Evolutionary conservation across 2,888 invertebrate species (phyloP), one percentile per base, ranked within the genome.

Genomic region (Antitype chi): DNA sequence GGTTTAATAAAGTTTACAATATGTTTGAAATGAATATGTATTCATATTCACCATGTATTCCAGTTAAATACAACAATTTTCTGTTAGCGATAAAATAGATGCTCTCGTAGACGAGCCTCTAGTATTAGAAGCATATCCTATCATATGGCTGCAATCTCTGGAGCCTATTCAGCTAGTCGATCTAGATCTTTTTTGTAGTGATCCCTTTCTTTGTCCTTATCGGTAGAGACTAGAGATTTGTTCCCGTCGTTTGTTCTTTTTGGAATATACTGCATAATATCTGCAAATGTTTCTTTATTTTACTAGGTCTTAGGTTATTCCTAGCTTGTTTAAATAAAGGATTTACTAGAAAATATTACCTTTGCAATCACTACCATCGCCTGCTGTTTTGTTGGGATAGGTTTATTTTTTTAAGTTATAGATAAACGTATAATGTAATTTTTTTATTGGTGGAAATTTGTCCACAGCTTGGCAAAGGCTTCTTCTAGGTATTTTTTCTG

Each of bases 41-140:
- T n/a, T n/a, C n/a, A n/a, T n/a, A n/a, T n/a, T 52, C 17, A 38
- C 20, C 13, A 7, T 28, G 49, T 20, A 68, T 23, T 15, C 15
- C 25, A 69, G 38, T 49, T 47, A 38, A 25, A 6, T 4, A 53
- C 23, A 68, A 43, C 17, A n/a, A 55, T 28, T 55, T 68, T 47
- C 17, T 28, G 7, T 11, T 43, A 28, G 4, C 8, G 3, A 4
- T 32, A 20, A 49, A 71, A 32, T 63, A 28, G 11, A 52, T 60
- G 11, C 25, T 55, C 15, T 32, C 20, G 52, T 85, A 75, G 60
- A 82, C 66, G 55, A 23, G 7, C 52, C 85, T 85, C 78, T 59
- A 78, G 69, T 72, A 82, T 78, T 72, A 85, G 74, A 74, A 70
- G n/a, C 60, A 82, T 81, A 84, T 82, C 85, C 85, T 84, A 84